Evolutionary conservation across 2,113 vertebrate species (phyloP), one percentile per base, ranked within the genome.

Genomic region (Formicarius rufipectus): DNA sequence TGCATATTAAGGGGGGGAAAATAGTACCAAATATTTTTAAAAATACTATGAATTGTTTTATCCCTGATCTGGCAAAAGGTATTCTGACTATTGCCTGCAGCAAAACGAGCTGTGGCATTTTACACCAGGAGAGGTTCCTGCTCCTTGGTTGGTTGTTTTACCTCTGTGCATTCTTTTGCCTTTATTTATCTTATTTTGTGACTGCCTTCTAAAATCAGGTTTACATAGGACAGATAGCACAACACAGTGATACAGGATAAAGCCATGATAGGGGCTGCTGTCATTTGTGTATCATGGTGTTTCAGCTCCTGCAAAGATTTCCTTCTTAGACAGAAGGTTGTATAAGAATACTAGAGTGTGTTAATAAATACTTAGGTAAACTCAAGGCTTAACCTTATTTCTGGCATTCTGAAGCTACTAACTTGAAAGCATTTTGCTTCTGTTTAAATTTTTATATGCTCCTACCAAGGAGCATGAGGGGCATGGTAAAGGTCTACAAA

Each of bases 351-450:
- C 39, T 90, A 68, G 87, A 33, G 25, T 85, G 47, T 47, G 81
- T 93, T 93, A 68, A 76, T 90, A 87, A 80, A 79, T 63, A 53
- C 52, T 47, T 50, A 72, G n/a, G 75, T 91, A 66, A 93, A 95
- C 60, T 92, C 53, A 74, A 84, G 39, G 66, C 60, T 87, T 92
- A 91, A 85, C 75, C 18, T 55, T 92, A 53, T 80, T 94, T 95
- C 87, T 96, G 66, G 59, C 68, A 52, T 89, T 87, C 59, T 85
- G 88, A 93, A 93, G 63, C 86, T 92, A 91, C 93, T 95, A 96
- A 97, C 71, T 80, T 58, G 77, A 95, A 89, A 90, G 39, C 50
- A 44, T 76, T n/a, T n/a, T 76, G 67, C 84, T 96, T 89, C 84
- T 74, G 30, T 75, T 87, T 50, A 90, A 93, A 59, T 75, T 90